Evolutionary conservation across 2,113 vertebrate species (phyloP).

Genomic region (Ornithorhynchus anatinus): DNA sequence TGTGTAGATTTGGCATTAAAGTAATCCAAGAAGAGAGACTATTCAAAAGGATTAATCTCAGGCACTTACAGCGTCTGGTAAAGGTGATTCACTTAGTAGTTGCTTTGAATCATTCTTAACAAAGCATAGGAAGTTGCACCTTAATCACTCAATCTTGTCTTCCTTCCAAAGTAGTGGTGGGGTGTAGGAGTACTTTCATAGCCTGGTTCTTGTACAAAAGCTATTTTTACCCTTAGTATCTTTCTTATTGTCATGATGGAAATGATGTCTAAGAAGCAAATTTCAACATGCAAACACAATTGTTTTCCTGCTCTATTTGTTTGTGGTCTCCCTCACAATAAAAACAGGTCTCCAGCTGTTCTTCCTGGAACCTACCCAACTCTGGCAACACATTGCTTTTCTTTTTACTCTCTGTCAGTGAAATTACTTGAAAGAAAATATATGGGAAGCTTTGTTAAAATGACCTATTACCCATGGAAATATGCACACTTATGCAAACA

Average conservation of each 20-base stretch:
- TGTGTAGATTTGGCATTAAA: too few species aligned
- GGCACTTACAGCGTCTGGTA: too few species aligned
- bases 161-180: neutral
- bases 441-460: conserved; percentile 3
- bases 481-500: too few species aligned
- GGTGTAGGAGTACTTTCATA: neutral
- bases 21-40: too few species aligned
- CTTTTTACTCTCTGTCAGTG: neutral
- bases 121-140: neutral
- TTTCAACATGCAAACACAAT: conserved; percentile 16
- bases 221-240: conserved; percentile 32
- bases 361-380: conserved; percentile 18
- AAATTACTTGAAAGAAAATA: neutral
- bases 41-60: too few species aligned
- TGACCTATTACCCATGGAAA: neutral
- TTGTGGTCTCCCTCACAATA: conserved; percentile 8
- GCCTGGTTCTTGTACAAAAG: conserved; percentile 38
- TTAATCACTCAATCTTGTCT: neutral
- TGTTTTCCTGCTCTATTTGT: neutral
- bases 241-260: conserved; percentile 1
- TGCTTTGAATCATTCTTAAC: neutral
- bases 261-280: conserved; percentile 35
- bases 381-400: conserved; percentile 14
- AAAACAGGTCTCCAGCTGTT: conserved; percentile 31
- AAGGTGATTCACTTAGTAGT: too few species aligned